These are phyloP conservation scores for Fulica atra DNA, from an alignment of 2,113 vertebrate genomes.

Conservation along the genomic window DNA sequence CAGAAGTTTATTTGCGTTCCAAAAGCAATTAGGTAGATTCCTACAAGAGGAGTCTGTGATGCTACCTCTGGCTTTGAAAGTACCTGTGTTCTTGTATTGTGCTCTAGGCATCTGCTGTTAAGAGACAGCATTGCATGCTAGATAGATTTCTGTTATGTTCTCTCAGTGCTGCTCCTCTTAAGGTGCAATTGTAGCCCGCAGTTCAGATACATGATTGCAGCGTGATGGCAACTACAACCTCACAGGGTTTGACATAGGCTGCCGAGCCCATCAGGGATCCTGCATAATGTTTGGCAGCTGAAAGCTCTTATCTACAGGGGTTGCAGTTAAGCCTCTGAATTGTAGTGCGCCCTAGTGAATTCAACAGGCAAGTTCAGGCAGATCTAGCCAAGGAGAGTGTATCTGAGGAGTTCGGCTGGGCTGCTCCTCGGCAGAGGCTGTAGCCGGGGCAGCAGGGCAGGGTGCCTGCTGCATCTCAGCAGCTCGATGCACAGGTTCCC, in stretches of 20 bases:
- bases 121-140: not conserved
- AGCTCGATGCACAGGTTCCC: rapidly evolving
- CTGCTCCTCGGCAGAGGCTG: not conserved
- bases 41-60: not conserved
- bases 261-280: constrained; percentile 40
- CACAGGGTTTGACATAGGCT: constrained; percentile 1
- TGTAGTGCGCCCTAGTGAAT: not conserved
- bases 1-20: not conserved
- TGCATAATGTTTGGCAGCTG: constrained; percentile 8
- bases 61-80: constrained; percentile 10
- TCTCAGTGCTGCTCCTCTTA: not conserved
- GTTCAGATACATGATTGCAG: constrained; percentile 5
- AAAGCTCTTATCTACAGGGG: constrained; percentile 25
- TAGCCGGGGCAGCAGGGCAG: not conserved
- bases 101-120: not conserved
- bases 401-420: not conserved
- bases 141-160: constrained; percentile 5
- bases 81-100: not conserved
- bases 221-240: not conserved
- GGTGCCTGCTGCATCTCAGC: rapidly evolving
- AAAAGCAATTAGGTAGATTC: not conserved
- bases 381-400: not conserved
- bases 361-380: not conserved
- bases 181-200: constrained; percentile 11
- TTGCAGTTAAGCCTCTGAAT: constrained; percentile 29